Evolutionary conservation across 2,797 vertebrate genomes (phyloP).

Genomic region (Melanogrammus aeglefinus): DNA sequence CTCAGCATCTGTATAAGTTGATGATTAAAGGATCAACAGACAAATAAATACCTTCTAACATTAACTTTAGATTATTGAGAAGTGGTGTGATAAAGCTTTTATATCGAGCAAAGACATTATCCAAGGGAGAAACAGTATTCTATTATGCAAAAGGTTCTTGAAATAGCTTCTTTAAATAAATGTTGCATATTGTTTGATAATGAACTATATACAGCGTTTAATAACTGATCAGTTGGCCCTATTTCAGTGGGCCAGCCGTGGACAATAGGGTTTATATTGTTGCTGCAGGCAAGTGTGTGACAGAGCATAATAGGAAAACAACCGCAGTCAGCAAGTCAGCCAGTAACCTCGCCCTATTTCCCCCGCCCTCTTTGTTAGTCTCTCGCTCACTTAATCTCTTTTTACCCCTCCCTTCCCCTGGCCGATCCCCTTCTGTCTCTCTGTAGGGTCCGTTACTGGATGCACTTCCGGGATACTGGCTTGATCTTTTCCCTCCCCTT

Average conservation of each 20-base stretch:
- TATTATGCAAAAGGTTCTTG: background rate
- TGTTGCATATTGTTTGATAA: background rate
- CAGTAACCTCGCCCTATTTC: background rate
- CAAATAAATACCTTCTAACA: background rate
- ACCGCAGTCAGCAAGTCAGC: slow-evolving; percentile 14
- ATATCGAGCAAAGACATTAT: background rate
- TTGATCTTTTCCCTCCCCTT: too few relatives aligned
- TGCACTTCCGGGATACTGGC: background rate
- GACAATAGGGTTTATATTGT: slow-evolving; percentile 46
- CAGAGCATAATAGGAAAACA: slow-evolving; percentile 50
- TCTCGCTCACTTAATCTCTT: background rate
- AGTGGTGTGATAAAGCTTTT: background rate
- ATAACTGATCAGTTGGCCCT: background rate
- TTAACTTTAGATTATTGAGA: background rate
- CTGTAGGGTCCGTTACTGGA: background rate
- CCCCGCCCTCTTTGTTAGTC: background rate
- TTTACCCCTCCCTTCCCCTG: background rate
- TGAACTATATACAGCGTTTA: background rate
- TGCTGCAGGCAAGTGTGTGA: slow-evolving; percentile 43
- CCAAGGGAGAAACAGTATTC: background rate
- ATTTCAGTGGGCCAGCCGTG: background rate
- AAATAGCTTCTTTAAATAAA: background rate
- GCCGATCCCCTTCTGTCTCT: background rate
- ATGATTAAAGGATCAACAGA: background rate
- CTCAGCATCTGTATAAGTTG: background rate